Base-by-base conservation (phyloP, 2,888 invertebrate species). In the Diaperis boleti region DNA sequence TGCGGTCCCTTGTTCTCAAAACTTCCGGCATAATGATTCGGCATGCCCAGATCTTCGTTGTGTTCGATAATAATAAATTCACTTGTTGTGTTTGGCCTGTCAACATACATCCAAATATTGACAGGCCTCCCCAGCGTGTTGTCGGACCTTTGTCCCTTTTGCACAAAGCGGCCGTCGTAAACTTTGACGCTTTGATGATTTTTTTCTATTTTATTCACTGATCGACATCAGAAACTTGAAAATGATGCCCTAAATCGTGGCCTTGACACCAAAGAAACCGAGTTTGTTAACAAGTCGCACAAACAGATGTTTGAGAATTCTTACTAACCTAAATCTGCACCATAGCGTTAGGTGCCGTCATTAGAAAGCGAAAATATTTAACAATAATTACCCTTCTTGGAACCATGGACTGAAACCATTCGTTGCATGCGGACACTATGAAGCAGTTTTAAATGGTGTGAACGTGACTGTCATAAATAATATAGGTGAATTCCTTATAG, bases 301-400 rank as follows among this genome's bases (percentile, higher is more conserved):
- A 39, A 61, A 57, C 71, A 71, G 71, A 71, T 71, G 71, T 69
- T 67, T 47, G 64, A 63, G 64, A 64, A 60, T 66, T 63, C 64
- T 67, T 67, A 69, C 72, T 75, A 75, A 76, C 75, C 76, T 74
- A 73, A 76, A 76, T 76, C 72, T 69, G 64, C 72, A 72, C 64
- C 70, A 57, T 17, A 56, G 15, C 56, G 72, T 73, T 74, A 71
- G 72, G 71, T 73, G 73, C 68, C 68, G 72, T 71, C 76, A 76
- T 78, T 78, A 78, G 78, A 78, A 78, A 78, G 77, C 78, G 78
- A 78, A 78, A 78, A 76, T 77, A 75, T 76, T 76, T 74, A 76
- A 76, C 74, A 74, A 74, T 76, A 76, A 77, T 76, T 76, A 76
- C 75, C 73, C 74, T 74, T 71, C 72, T 74, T 72, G 71, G 69